Evolutionary conservation across 2,113 vertebrate genomes (phyloP), one percentile per base, ranked within the genome.

Genomic region (Rhinolophus ferrumequinum): DNA sequence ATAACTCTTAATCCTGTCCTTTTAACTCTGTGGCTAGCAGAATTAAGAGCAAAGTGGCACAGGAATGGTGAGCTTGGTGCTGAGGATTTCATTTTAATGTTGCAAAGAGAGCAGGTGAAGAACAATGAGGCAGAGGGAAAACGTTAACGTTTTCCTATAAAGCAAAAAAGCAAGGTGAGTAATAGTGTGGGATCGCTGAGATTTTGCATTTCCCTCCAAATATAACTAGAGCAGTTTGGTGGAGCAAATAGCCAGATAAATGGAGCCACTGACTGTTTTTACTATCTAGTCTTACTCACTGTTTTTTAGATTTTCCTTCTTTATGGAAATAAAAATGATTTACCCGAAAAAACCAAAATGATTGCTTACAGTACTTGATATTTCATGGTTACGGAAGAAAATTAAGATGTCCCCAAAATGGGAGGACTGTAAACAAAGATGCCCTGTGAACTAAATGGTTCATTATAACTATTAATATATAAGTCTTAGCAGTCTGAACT

Each of bases 31-130:
- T 98, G 82, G 98, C 97, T 98, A 97, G 98, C 95, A 95, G 98
- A 98, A 95, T 97, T 98, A 98, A 97, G 97, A 98, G 93, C 69
- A 79, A 98, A 98, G 97, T 95, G 94, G 88, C 88, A 97, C 93
- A 97, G 95, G 98, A 95, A 98, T 95, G 97, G 88, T 93, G 70
- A 93, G 81, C 82, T 81, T 82, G 62, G 77, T 97, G 97, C 97
- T 95, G 96, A 96, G 82, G 97, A 95, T 97, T 98, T 98, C 98
- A 98, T 99, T 97, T 97, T 96, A 94, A 60, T 98, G 97, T 98
- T 97, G 93, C 96, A 95, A 26, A 93, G 85, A 81, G 90, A 95
- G 30, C 52, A 80, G 8, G 56, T 22, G 62, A n/a, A 33, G 82
- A 82, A 24, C 35, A 44, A 12, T 22, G 75, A 90, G 50, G 77